Conservation (phyloP, 2,888 invertebrate species). For the Amiota communis region DNA sequence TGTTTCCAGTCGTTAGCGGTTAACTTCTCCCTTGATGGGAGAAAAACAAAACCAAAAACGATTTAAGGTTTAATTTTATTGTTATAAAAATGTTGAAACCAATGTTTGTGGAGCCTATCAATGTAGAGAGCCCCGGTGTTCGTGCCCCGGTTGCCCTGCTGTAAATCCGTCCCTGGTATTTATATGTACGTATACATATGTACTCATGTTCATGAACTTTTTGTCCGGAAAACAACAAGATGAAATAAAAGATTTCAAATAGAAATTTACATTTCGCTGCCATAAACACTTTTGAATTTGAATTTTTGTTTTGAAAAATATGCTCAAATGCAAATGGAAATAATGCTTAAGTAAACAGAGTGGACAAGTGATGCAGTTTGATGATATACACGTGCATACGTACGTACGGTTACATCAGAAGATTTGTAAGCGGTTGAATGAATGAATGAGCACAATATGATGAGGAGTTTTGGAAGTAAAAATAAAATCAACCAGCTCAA, state of each 20-base stretch:
- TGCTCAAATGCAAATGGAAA: slow-evolving; percentile 66
- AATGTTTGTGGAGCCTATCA: too few species aligned
- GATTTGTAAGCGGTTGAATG: background rate
- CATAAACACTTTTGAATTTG: slow-evolving; percentile 70
- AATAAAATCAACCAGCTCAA: background rate
- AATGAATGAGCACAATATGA: background rate
- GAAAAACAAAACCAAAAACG: too few species aligned
- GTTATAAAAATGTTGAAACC: too few species aligned
- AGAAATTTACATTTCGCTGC: slow-evolving; percentile 70
- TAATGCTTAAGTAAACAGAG: slow-evolving; percentile 65
- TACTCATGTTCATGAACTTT: background rate
- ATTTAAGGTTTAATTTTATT: too few species aligned
- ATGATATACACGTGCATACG: too few species aligned
- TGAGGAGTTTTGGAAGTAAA: background rate
- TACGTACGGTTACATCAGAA: too few species aligned
- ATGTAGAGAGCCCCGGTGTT: too few species aligned
- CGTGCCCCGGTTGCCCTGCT: too few species aligned
- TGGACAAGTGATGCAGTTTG: slow-evolving; percentile 16
- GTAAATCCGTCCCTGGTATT: too few species aligned
- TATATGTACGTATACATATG: slow-evolving; percentile 22
- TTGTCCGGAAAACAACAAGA: background rate
- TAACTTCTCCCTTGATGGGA: too few species aligned
- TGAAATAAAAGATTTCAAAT: slow-evolving; percentile 55
- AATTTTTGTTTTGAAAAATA: slow-evolving; percentile 50
- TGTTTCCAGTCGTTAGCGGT: too few species aligned